These are phyloP conservation scores for Tinea pellionella DNA, from an alignment of 2,888 invertebrate genomes.

Conservation along the genomic window DNA sequence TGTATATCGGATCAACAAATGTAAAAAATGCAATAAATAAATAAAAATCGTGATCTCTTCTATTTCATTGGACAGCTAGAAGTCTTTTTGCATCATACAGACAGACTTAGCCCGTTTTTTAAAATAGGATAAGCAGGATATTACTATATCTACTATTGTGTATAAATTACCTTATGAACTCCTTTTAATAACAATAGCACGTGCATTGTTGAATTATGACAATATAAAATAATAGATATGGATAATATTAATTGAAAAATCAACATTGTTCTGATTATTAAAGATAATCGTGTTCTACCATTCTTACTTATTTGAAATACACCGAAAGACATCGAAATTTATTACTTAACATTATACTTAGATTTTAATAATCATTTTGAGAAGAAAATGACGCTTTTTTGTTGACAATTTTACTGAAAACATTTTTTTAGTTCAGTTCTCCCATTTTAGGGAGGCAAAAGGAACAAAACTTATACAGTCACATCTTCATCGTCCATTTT, in stretches of 20 bases:
- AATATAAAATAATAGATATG: conserved; percentile 51
- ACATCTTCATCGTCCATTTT: no score
- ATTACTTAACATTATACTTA: conserved; percentile 21
- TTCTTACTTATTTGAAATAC: conserved; percentile 48
- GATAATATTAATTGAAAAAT: conserved; percentile 53
- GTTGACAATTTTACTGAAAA: not conserved
- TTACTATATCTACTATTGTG: not conserved
- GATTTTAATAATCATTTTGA: not conserved
- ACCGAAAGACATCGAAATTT: conserved; percentile 49
- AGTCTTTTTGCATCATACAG: no score
- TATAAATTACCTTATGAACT: conserved; percentile 41
- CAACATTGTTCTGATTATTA: conserved; percentile 47
- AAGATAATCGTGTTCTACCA: conserved; percentile 46
- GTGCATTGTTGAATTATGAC: conserved; percentile 49
- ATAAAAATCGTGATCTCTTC: no score
- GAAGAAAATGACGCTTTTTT: not conserved
- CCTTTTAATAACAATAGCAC: conserved; percentile 48
- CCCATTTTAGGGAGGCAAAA: no score
- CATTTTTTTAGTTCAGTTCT: no score
- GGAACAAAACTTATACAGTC: no score
- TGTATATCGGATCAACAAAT: no score
- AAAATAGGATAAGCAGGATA: no score
- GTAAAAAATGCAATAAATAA: no score
- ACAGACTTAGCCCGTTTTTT: no score
- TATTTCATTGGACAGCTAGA: no score